Evolutionary conservation across 2,888 invertebrate species (phyloP), one percentile per base, ranked within the genome.

Genomic region (Aradus depressus): DNA sequence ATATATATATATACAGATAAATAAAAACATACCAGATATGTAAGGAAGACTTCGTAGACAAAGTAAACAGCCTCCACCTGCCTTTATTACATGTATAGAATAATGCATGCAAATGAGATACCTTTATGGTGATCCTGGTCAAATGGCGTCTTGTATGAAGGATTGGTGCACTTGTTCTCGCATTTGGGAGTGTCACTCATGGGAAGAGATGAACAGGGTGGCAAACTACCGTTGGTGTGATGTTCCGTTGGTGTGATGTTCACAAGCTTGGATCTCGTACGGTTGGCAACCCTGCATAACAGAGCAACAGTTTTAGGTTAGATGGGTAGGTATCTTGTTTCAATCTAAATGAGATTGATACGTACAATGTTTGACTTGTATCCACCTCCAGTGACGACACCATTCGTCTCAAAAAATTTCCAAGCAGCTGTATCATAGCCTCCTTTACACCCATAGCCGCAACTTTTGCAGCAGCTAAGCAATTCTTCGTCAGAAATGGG

Each of bases 201-300:
- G 28, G 56, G 51, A 6, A 53, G 44, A 14, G 22, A 16, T 10
- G 35, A 32, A 25, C 55, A 56, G 19, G 22, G 26, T 2, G 80
- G 74, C 41, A 84, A 74, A 44, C 78, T n/a, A n/a, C n/a, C n/a
- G n/a, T n/a, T n/a, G n/a, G n/a, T n/a, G n/a, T n/a, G n/a, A n/a
- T n/a, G 78, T 74, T 1, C 90, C 90, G 44, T 81, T 81, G 1
- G 82, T 80, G 67, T 92, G 91, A 66, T 93, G 92, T 65, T 91
- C 90, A 66, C 92, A 93, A 0, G 86, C 82, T 6, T 77, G 70
- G 59, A 93, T 82, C 62, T 76, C 77, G 66, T 93, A 93, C 0
- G 92, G 91, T 60, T 78, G 77, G 68, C 93, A 93, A 5, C 92
- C 92, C 56, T 59, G n/a, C 3, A 37, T 38, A 44, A 28, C 22